Base-by-base conservation (phyloP, 2,113 vertebrate genomes). In the Lucifuga dentata region DNA sequence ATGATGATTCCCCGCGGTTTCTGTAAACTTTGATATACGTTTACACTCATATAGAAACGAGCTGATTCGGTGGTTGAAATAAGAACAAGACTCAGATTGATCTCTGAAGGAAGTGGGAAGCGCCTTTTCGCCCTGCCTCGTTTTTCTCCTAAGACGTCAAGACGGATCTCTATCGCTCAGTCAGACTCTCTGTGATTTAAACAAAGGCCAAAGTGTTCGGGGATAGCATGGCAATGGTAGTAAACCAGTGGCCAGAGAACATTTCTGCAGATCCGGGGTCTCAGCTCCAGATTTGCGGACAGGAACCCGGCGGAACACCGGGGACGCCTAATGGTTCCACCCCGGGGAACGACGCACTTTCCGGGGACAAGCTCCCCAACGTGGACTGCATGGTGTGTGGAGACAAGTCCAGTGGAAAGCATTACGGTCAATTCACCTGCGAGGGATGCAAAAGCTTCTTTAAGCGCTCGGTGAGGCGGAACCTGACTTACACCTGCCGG, bases 391-490 rank as follows among this genome's bases (percentile, higher is more conserved):
- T 94, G 94, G 94, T 95, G 82, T 95, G 94, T 78, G 94, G 94
- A 57, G 94, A 95, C 92, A 95, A 94, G 80, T 94, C 95, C 53
- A 95, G 95, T 45, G 94, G 95, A 59, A 95, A 95, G 73, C 95
- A 95, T 72, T 95, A 95, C 80, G 94, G 94, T 1, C 95, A 95
- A 87, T 92, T 94, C 86, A 95, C 93, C 68, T 95, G 95, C 79
- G 95, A 95, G 85, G 95, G 94, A 62, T 95, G 95, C 92, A 95
- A 95, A 73, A 95, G 94, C 90, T 95, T 95, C 89, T 95, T 95
- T 78, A 95, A 95, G 79, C 94, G 95, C 56, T 95, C 94, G 1
- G 94, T 95, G 68, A 87, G 95, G 35, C 91, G 95, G 73, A 95
- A 94, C 89, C 92, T 95, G 11, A 92, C 92, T 8, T 95, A 95